Evolutionary conservation across 2,797 vertebrate species (phyloP).

Genomic region (Orientallactaga sibirica): DNA sequence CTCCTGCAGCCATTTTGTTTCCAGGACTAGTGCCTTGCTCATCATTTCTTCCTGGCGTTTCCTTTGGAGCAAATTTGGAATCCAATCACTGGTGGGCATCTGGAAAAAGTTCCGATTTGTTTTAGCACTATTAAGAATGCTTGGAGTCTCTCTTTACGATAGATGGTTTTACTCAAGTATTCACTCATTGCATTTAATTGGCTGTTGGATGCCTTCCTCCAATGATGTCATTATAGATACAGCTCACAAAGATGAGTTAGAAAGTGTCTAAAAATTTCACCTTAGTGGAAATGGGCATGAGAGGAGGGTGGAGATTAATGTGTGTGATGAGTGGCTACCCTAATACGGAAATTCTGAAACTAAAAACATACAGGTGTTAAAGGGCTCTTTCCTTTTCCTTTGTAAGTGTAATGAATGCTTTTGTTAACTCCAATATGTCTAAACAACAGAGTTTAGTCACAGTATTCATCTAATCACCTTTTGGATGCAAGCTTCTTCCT

Average conservation of each 20-base stretch:
- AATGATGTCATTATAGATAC: not conserved
- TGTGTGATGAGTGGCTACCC: not conserved
- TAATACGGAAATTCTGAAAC: constrained; percentile 32
- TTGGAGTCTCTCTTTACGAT: not conserved
- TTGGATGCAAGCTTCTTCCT: not conserved
- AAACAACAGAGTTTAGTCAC: constrained; percentile 6
- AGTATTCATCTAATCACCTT: constrained; percentile 25
- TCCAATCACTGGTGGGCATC: not conserved
- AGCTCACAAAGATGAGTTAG: not conserved
- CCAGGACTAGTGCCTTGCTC: not conserved
- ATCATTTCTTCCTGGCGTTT: not conserved
- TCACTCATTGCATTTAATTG: not conserved
- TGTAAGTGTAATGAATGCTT: constrained; percentile 25
- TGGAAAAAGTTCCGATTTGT: not conserved
- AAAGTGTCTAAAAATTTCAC: not conserved
- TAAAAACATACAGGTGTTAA: constrained; percentile 6
- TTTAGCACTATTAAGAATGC: not conserved
- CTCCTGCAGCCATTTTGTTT: not conserved
- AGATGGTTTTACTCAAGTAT: not conserved
- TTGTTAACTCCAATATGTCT: not conserved
- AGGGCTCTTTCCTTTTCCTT: not conserved
- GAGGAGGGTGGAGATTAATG: not conserved
- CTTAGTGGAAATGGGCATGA: not conserved
- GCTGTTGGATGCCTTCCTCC: constrained; percentile 29
- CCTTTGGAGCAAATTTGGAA: not conserved